These are phyloP conservation scores for Suricata suricatta DNA, from an alignment of 2,113 vertebrate genomes.

Conservation along the genomic window DNA sequence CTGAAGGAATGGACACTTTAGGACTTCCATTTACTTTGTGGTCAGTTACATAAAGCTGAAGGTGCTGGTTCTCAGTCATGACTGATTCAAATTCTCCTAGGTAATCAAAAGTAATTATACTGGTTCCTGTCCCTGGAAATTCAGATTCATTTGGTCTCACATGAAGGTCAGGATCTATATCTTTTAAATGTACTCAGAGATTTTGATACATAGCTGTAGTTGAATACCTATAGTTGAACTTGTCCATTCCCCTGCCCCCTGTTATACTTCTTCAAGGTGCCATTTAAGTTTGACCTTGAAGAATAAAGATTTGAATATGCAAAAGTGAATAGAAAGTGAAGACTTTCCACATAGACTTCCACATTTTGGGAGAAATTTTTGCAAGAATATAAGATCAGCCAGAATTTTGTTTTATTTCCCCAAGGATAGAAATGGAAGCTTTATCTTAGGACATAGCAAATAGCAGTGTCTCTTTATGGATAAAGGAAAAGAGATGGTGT, in stretches of 20 bases:
- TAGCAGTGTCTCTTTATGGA: background rate
- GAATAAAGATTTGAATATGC: slow-evolving; percentile 1
- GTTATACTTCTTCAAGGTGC: background rate
- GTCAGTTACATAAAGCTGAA: background rate
- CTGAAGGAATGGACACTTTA: background rate
- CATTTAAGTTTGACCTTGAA: background rate
- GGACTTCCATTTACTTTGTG: background rate
- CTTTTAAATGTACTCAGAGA: background rate
- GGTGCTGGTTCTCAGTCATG: background rate
- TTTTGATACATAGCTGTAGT: background rate
- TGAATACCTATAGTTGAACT: background rate
- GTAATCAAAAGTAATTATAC: background rate
- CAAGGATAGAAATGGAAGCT: background rate
- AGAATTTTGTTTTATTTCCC: background rate
- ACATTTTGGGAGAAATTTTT: background rate
- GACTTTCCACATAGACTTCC: background rate
- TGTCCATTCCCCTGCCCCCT: background rate
- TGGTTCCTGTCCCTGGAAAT: background rate
- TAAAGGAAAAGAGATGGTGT: background rate
- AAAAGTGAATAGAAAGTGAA: background rate
- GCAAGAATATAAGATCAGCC: background rate
- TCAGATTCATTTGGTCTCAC: background rate
- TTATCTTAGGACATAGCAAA: background rate
- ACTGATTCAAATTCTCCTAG: slow-evolving; percentile 5
- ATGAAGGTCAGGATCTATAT: background rate